These are phyloP conservation scores for Aphelocoma californica DNA, from an alignment of 2,797 vertebrate species.

Conservation along the genomic window DNA sequence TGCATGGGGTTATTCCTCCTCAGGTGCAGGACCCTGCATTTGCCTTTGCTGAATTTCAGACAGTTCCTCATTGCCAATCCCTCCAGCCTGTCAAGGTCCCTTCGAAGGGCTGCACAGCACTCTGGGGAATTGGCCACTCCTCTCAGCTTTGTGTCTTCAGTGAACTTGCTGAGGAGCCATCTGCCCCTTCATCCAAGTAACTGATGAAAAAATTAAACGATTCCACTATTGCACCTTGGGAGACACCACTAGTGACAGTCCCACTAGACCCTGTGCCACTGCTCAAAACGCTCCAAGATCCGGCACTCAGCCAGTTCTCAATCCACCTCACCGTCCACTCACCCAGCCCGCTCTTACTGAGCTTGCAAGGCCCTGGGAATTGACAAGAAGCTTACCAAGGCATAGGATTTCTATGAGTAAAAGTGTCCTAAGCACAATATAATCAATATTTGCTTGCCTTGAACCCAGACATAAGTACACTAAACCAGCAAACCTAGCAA, in stretches of 20 bases:
- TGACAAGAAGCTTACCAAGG: neutral
- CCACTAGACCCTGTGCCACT: neutral
- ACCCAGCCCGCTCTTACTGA: rapidly evolving
- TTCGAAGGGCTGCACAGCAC: neutral
- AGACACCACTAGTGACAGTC: neutral
- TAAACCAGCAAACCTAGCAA: neutral
- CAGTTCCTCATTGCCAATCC: neutral
- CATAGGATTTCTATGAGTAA: neutral
- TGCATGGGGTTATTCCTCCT: neutral
- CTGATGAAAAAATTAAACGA: neutral
- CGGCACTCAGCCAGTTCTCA: neutral
- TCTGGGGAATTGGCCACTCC: rapidly evolving
- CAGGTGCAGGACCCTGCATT: neutral
- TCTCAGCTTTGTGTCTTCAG: neutral
- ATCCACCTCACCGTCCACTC: neutral
- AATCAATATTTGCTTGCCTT: neutral
- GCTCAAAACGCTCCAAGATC: neutral
- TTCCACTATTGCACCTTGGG: neutral
- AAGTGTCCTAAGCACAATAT: neutral
- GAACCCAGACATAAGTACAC: neutral
- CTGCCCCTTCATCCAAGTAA: neutral
- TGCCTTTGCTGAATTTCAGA: neutral
- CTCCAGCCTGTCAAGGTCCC: neutral
- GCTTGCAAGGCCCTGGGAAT: neutral
- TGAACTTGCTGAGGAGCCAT: neutral